Base-by-base conservation (phyloP, 2,888 invertebrate genomes). In the Tribolium freemani region DNA sequence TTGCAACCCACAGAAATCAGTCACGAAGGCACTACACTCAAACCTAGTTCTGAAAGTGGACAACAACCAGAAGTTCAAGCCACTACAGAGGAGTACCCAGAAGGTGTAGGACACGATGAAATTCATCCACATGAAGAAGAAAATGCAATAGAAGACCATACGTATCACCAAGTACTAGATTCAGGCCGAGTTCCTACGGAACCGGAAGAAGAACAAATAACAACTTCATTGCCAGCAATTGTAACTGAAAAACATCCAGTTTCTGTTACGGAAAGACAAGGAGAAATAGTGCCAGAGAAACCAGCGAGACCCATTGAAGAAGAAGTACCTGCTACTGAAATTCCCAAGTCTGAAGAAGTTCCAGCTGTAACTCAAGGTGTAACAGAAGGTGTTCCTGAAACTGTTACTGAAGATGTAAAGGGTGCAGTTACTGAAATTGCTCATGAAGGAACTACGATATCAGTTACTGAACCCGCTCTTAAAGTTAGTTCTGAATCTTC, bases 381-480 rank as follows among this genome's bases (percentile, higher is more conserved):
- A 46, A 20, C 10, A 4, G 75, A 75, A 61, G 46, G 63, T 48
- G 74, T 63, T 13, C 69, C 64, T 3, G 76, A 72, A 54, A 4
- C 51, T 58, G 56, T 31, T n/a, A 73, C 64, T 31, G 54, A 69
- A 45, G 30, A 60, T 26, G 26, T 26, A 5, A 26, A 3, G n/a
- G 57, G 71, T 5, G 69, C 69, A 9, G 16, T 30, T 50, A 71
- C 69, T 46, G 69, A 45, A 45, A 5, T 45, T n/a, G n/a, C n/a
- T 10, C 45, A 45, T 45, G 54, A 69, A 45, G 63, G 8, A 31
- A 44, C 45, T 44, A 58, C 45, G 13, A 16, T 44, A 58, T 16
- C 16, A 58, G 16, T 26, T 31, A 57, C 48, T 16, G 6, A 21
- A 38, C 21, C 53, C 5, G 60, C 75, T 61, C 69, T 73, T 57